Evolutionary conservation across 30 jellyfish, hydroid and myxozoan species (phyloP).

Genomic region (Phacellophora camtschatica): DNA sequence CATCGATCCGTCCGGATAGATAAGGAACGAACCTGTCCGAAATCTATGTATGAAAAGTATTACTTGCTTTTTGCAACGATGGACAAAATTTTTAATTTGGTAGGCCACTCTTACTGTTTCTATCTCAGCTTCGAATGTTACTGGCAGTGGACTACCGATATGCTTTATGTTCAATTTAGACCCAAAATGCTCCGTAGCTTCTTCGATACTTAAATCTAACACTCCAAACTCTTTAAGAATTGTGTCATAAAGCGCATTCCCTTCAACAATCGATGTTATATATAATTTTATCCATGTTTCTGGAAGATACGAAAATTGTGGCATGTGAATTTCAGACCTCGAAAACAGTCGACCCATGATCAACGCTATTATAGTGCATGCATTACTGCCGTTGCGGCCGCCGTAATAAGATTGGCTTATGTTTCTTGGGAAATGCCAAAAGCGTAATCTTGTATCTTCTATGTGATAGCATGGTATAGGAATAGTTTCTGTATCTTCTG

Average conservation of each 20-base stretch:
- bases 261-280: slow-evolving; percentile 85
- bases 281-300: slow-evolving; percentile 83
- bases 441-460: slow-evolving; percentile 36
- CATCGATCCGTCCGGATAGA: slow-evolving; percentile 81
- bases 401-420: slow-evolving; percentile 93
- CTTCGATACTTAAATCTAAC: slow-evolving; percentile 95
- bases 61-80: slow-evolving; percentile 73
- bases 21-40: slow-evolving; percentile 88
- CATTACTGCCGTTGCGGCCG: slow-evolving; percentile 99
- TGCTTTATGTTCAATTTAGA: slow-evolving; percentile 58
- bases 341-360: slow-evolving; percentile 92
- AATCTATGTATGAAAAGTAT: slow-evolving; percentile 76
- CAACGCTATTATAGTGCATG: slow-evolving; percentile 90
- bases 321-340: slow-evolving; percentile 77
- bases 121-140: slow-evolving; percentile 88
- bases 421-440: slow-evolving; percentile 91
- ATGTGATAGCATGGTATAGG: slow-evolving; percentile 72
- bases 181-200: slow-evolving; percentile 85
- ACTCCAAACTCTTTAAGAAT: slow-evolving; percentile 85
- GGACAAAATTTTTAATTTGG: slow-evolving; percentile 70
- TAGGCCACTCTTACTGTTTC: slow-evolving; percentile 85
- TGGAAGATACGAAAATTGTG: slow-evolving; percentile 68
- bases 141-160: slow-evolving; percentile 85
- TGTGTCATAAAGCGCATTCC: slow-evolving; percentile 77
- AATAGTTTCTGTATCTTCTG: slow-evolving; percentile 17